These are phyloP conservation scores for Oscheius sp. DNA, from an alignment of 2,888 invertebrate species.

Conservation along the genomic window DNA sequence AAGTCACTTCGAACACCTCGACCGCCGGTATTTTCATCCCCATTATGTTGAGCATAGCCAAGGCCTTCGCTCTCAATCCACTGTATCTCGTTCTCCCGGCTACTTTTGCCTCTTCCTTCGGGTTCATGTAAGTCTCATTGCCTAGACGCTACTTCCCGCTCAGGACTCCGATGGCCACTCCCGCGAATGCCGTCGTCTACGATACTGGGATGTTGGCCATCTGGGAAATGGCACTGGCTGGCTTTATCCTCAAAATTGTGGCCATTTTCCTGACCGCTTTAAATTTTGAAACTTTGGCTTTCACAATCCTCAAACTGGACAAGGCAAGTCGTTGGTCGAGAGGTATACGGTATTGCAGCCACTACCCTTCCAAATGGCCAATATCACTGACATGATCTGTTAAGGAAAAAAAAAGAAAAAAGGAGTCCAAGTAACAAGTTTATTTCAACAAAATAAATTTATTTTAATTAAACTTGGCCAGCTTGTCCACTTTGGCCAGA, in stretches of 20 bases:
- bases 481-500: background rate
- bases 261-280: slow-evolving; percentile 1
- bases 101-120: slow-evolving; percentile 22
- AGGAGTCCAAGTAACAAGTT: background rate
- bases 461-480: too few species aligned
- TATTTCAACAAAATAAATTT: background rate
- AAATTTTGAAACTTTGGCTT: slow-evolving; percentile 18
- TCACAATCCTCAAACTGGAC: slow-evolving; percentile 3
- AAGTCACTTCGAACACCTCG: slow-evolving; percentile 60
- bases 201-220: slow-evolving; percentile 20
- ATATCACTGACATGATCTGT: background rate
- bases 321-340: background rate
- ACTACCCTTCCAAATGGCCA: slow-evolving; percentile 2
- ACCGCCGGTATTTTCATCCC: slow-evolving; percentile 65
- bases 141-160: background rate
- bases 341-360: background rate
- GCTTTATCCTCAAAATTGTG: slow-evolving; percentile 14
- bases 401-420: background rate
- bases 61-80: slow-evolving; percentile 12
- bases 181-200: slow-evolving; percentile 23
- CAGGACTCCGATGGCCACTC: slow-evolving; percentile 19
- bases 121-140: background rate
- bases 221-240: slow-evolving; percentile 19
- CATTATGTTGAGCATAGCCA: slow-evolving; percentile 35
- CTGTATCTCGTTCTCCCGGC: slow-evolving; percentile 27